These are phyloP conservation scores for Dromas ardeola DNA, from an alignment of 2,113 vertebrate genomes.

Conservation along the genomic window DNA sequence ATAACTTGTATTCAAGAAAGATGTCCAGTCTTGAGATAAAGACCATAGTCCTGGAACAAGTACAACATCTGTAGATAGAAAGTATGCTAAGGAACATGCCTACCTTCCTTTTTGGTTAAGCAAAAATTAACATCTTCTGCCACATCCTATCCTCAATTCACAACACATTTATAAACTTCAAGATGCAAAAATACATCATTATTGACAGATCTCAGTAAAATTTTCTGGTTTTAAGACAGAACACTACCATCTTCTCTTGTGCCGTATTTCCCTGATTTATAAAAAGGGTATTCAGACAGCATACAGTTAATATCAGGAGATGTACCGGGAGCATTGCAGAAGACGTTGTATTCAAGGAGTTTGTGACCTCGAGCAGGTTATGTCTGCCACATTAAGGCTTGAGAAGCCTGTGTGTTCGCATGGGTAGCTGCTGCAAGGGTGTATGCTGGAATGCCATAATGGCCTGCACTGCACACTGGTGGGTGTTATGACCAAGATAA, in stretches of 20 bases:
- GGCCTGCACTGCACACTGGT: neutral
- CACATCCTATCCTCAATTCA: neutral
- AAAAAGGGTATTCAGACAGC: neutral
- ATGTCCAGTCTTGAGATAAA: neutral
- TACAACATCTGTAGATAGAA: neutral
- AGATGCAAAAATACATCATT: neutral
- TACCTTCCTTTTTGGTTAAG: neutral
- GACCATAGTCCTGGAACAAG: neutral
- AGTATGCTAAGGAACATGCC: neutral
- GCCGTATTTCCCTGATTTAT: neutral
- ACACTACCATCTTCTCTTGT: neutral
- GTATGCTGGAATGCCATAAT: neutral
- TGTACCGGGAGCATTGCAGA: neutral
- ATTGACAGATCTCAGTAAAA: neutral
- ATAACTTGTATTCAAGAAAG: neutral
- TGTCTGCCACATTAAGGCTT: neutral
- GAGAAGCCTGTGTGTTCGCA: neutral
- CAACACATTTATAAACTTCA: neutral
- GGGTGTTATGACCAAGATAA: neutral
- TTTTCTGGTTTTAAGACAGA: neutral
- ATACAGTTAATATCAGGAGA: neutral
- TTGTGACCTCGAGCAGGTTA: neutral
- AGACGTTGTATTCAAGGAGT: neutral
- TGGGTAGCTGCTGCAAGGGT: neutral
- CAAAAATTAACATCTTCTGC: neutral